Conservation (phyloP, 2,888 invertebrate species). For the Pecten maximus region DNA sequence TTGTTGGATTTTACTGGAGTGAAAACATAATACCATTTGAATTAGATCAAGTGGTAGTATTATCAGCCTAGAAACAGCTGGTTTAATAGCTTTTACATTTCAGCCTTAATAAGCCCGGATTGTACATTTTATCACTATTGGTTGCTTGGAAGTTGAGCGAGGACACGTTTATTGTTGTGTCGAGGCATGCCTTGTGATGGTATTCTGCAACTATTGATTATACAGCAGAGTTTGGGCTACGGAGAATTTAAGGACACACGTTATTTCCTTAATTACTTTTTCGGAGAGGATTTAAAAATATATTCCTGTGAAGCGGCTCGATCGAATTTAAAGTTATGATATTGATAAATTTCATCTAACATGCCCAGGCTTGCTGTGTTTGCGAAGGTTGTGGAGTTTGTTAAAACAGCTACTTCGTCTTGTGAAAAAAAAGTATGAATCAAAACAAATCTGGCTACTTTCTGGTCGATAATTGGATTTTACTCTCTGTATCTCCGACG, state of each 20-base stretch:
- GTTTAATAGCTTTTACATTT: neutral
- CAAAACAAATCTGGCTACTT: neutral
- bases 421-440: neutral
- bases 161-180: neutral
- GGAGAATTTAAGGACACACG: neutral
- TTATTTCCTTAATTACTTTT: slow-evolving; percentile 1
- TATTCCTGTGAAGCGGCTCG: neutral
- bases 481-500: neutral
- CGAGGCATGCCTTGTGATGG: neutral
- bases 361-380: neutral
- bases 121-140: neutral
- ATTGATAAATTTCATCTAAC: neutral
- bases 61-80: neutral
- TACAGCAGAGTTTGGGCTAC: neutral
- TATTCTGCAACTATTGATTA: neutral
- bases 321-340: neutral
- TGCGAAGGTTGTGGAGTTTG: neutral
- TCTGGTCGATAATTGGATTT: neutral
- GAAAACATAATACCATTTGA: neutral
- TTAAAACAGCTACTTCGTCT: neutral
- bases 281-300: slow-evolving; percentile 6
- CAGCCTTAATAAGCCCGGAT: neutral
- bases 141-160: neutral
- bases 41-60: neutral
- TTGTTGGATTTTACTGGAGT: neutral